These are phyloP conservation scores for Bellardia bayeri DNA, from an alignment of 2,888 invertebrate genomes.

Conservation along the genomic window DNA sequence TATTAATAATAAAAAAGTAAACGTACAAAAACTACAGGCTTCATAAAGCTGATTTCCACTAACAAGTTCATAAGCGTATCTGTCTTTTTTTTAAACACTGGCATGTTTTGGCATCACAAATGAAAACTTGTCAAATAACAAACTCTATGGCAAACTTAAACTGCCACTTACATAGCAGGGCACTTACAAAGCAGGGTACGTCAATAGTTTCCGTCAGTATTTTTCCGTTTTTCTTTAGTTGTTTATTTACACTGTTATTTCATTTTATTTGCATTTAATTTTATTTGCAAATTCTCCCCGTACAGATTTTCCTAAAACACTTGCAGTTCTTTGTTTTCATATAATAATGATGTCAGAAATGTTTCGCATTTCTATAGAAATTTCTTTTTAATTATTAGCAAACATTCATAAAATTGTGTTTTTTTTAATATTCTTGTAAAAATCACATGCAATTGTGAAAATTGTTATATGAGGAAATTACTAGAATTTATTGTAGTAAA, in stretches of 20 bases:
- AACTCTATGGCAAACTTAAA: no score
- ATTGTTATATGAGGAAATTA: constrained; percentile 18
- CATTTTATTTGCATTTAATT: background rate
- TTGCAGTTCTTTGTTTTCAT: background rate
- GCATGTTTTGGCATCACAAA: no score
- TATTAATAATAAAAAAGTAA: no score
- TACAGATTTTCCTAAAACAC: background rate
- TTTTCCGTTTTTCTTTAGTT: background rate
- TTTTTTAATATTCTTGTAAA: constrained; percentile 21
- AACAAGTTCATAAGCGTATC: no score
- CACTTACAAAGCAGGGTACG: background rate
- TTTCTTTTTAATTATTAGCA: background rate
- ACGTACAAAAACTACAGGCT: no score
- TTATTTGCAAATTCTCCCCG: background rate
- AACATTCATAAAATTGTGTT: background rate
- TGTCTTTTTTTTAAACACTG: no score
- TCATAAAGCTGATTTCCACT: no score
- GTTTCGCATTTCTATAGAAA: background rate
- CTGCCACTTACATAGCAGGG: no score
- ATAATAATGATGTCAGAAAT: background rate
- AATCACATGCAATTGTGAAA: constrained; percentile 41
- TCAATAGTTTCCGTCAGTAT: background rate
- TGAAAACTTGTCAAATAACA: no score
- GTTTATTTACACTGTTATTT: background rate
- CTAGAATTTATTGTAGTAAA: constrained; percentile 1